Evolutionary conservation across 1,140 invertebrate species (phyloP).

Genomic region (Nilaparvata lugens): DNA sequence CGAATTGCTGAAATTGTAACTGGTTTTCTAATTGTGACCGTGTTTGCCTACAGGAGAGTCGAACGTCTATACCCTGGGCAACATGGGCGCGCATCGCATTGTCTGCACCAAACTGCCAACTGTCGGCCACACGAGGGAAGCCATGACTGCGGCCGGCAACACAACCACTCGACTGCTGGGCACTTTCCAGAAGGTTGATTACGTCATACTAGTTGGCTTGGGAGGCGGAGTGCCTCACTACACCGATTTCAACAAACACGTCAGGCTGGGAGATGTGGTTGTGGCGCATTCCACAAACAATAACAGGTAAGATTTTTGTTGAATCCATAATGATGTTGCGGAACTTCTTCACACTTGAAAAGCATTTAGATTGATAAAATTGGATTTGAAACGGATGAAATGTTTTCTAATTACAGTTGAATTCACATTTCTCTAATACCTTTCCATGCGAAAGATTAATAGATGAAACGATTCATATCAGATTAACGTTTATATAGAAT

Average conservation of each 20-base stretch:
- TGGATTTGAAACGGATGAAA: too few relatives aligned
- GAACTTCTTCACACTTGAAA: too few relatives aligned
- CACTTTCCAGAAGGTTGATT: conserved; percentile 83
- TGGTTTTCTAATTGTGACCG: too few relatives aligned
- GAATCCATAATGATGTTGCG: too few relatives aligned
- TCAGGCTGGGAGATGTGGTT: conserved; percentile 92
- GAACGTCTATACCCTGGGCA: conserved; percentile 97
- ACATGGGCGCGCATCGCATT: conserved; percentile 88
- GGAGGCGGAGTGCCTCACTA: conserved; percentile 96
- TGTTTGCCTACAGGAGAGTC: conserved; percentile 74
- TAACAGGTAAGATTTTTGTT: neutral
- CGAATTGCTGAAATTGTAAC: too few relatives aligned
- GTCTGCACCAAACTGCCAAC: conserved; percentile 95
- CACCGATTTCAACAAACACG: conserved; percentile 90
- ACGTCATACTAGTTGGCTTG: conserved; percentile 93
- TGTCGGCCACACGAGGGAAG: conserved; percentile 87
- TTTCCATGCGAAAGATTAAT: too few relatives aligned
- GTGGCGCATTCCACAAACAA: conserved; percentile 62
- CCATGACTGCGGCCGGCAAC: conserved; percentile 93
- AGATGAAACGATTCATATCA: too few relatives aligned
- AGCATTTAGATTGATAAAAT: too few relatives aligned
- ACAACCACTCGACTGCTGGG: conserved; percentile 89
- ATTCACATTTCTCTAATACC: too few relatives aligned
- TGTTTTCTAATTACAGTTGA: too few relatives aligned
- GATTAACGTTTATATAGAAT: too few relatives aligned